Conservation (phyloP, 2,888 invertebrate species). For the Prosopocoilus inquinatus region DNA sequence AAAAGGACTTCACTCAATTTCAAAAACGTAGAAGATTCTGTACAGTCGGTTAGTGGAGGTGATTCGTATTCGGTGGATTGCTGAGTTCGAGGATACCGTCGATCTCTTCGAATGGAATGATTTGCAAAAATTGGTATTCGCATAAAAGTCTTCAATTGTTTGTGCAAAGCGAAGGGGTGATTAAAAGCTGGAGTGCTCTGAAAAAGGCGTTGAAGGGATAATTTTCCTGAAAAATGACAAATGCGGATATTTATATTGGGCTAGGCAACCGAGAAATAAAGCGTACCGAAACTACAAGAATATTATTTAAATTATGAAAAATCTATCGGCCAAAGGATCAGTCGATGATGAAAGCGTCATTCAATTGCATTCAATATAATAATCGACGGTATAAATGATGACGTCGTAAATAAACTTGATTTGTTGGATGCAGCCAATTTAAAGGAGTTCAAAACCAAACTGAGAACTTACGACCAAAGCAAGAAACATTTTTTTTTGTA, state of each 20-base stretch:
- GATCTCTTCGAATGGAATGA: conserved; percentile 16
- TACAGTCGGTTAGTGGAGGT: background rate
- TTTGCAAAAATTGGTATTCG: conserved; percentile 21
- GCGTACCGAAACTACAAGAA: conserved; percentile 4
- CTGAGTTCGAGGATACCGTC: conserved; percentile 22
- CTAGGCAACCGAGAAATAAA: background rate
- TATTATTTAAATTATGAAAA: conserved; percentile 5
- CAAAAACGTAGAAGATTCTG: background rate
- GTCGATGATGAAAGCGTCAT: conserved; percentile 4
- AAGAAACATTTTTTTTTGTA: too few species aligned
- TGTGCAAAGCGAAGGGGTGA: conserved; percentile 16
- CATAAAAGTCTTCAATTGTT: conserved; percentile 21
- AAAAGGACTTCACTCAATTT: background rate
- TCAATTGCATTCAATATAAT: background rate
- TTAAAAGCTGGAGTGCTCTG: conserved; percentile 12
- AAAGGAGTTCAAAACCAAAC: background rate
- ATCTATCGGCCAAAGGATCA: conserved; percentile 2
- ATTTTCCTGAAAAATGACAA: conserved; percentile 8
- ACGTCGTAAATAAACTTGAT: background rate
- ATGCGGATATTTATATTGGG: background rate
- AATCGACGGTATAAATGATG: too few species aligned
- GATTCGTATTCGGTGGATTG: conserved; percentile 18
- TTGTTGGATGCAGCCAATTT: conserved; percentile 1
- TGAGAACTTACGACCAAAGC: background rate
- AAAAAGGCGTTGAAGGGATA: conserved; percentile 8